Evolutionary conservation across 1,140 invertebrate species (phyloP).

Genomic region (Helicoverpa armigera): DNA sequence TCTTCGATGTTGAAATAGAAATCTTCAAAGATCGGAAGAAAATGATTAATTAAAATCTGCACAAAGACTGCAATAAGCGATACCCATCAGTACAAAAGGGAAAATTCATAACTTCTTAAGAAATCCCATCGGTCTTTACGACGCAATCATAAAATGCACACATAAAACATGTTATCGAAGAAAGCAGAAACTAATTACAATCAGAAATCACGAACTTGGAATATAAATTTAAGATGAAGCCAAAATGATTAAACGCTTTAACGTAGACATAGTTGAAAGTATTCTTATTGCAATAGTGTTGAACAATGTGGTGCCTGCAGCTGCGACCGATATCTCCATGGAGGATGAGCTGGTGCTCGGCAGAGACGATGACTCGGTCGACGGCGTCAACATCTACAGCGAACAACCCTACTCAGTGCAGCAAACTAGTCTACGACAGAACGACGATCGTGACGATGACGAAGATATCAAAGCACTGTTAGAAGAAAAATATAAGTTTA

Average conservation of each 20-base stretch:
- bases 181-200: conserved; percentile 27
- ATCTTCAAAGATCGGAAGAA: background rate
- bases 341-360: background rate
- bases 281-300: conserved; percentile 23
- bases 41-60: background rate
- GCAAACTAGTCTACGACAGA: background rate
- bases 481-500: conserved; percentile 76
- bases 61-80: background rate
- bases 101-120: conserved; percentile 8
- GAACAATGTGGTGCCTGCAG: background rate
- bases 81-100: background rate
- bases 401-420: background rate
- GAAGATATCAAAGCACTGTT: conserved; percentile 69
- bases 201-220: conserved; percentile 20
- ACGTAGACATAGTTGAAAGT: conserved; percentile 8
- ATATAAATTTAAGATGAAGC: conserved; percentile 39
- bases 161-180: conserved; percentile 55
- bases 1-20: background rate
- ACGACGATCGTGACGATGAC: conserved; percentile 50
- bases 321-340: background rate
- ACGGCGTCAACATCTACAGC: background rate
- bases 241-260: conserved; percentile 36
- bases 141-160: conserved; percentile 50
- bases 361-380: background rate
- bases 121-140: conserved; percentile 51